Evolutionary conservation across 2,888 invertebrate species (phyloP).

Genomic region (Ichneumoninae sp.): DNA sequence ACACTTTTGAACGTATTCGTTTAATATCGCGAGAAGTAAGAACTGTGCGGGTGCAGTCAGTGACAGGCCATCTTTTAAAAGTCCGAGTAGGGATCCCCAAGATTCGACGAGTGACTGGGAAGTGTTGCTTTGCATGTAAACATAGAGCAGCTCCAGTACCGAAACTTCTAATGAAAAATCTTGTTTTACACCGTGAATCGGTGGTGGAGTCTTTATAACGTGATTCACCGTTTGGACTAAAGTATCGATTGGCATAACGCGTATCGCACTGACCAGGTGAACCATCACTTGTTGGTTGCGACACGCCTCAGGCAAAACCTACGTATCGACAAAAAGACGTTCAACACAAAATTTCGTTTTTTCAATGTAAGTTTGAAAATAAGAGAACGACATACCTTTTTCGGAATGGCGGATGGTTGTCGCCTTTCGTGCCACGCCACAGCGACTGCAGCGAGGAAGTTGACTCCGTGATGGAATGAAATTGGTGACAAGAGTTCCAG

Average conservation of each 20-base stretch:
- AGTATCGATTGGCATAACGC: constrained; percentile 93
- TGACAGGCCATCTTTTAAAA: constrained; percentile 91
- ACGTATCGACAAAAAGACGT: constrained; percentile 67
- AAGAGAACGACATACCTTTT: constrained; percentile 78
- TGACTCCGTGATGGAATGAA: constrained; percentile 92
- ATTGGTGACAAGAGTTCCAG: constrained; percentile 94
- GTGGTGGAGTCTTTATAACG: constrained; percentile 92
- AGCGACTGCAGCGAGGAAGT: constrained; percentile 92
- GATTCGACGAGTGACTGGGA: constrained; percentile 90
- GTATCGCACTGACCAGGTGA: constrained; percentile 91
- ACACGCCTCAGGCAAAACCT: constrained; percentile 88
- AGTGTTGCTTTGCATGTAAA: constrained; percentile 89
- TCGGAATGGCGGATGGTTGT: constrained; percentile 85
- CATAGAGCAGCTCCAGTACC: constrained; percentile 92
- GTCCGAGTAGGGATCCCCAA: constrained; percentile 91
- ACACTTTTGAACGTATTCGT: constrained; percentile 93
- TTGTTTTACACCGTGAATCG: constrained; percentile 86
- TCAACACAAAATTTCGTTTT: neutral
- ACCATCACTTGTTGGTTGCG: constrained; percentile 91
- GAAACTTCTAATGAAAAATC: constrained; percentile 91
- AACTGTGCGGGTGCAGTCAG: constrained; percentile 92
- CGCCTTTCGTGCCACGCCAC: constrained; percentile 93
- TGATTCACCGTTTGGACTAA: constrained; percentile 93
- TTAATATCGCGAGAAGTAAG: constrained; percentile 90
- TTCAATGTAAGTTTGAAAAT: neutral